These are phyloP conservation scores for Xenopus borealis DNA, from an alignment of 2,113 vertebrate genomes.

Conservation along the genomic window DNA sequence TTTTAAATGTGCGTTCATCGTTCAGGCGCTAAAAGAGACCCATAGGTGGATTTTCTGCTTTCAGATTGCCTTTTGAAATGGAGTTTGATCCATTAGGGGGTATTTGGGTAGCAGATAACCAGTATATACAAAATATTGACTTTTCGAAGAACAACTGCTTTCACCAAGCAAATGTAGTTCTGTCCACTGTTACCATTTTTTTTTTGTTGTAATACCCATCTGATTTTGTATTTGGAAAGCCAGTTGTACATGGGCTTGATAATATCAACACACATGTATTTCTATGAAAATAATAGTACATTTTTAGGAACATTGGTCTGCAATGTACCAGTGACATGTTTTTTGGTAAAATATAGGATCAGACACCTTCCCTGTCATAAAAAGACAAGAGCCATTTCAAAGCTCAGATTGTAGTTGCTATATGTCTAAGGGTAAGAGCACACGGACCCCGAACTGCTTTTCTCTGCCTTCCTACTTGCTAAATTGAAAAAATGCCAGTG, in stretches of 20 bases:
- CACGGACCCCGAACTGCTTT: too few relatives aligned
- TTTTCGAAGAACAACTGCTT: background rate
- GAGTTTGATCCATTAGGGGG: background rate
- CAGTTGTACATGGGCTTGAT: background rate
- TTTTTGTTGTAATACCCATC: background rate
- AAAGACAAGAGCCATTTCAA: too few relatives aligned
- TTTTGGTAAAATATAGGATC: too few relatives aligned
- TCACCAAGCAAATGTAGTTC: background rate
- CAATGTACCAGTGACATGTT: background rate
- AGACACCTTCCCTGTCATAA: too few relatives aligned
- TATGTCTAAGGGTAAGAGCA: too few relatives aligned
- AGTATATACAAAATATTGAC: background rate
- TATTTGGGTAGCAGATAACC: background rate
- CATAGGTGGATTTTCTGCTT: slow-evolving; percentile 74
- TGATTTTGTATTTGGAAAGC: background rate
- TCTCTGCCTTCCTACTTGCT: too few relatives aligned
- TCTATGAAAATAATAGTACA: background rate
- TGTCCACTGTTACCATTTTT: background rate
- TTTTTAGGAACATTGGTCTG: background rate
- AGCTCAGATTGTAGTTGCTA: too few relatives aligned
- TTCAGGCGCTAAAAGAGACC: slow-evolving; percentile 77
- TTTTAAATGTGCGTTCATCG: slow-evolving; percentile 84
- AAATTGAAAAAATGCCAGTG: too few relatives aligned
- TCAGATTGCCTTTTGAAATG: slow-evolving; percentile 70
- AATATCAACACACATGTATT: background rate